These are phyloP conservation scores for Semotilus atromaculatus DNA, from an alignment of 2,797 vertebrate species.

Conservation along the genomic window DNA sequence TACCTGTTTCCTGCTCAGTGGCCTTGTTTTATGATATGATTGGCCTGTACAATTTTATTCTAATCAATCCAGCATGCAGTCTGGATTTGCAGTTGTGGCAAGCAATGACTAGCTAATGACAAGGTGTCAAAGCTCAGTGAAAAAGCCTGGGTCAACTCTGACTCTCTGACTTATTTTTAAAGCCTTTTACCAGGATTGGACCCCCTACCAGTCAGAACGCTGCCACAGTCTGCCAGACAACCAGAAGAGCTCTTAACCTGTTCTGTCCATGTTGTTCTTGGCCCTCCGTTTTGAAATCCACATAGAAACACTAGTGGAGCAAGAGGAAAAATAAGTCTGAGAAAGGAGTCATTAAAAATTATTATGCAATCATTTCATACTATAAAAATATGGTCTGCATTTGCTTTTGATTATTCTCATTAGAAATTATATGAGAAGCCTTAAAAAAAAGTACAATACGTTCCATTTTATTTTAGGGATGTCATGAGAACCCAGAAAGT, in stretches of 20 bases:
- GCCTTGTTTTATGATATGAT: constrained; percentile 61
- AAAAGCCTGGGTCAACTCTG: background rate
- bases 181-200: constrained; percentile 15
- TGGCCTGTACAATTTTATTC: constrained; percentile 45
- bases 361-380: constrained; percentile 68
- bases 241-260: constrained; percentile 52
- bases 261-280: constrained; percentile 58
- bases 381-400: constrained; percentile 70
- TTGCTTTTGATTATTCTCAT: constrained; percentile 71
- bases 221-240: constrained; percentile 49
- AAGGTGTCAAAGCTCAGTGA: constrained; percentile 8
- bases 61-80: constrained; percentile 38
- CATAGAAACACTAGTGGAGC: constrained; percentile 40
- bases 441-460: constrained; percentile 58
- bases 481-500: constrained; percentile 31
- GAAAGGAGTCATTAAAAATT: constrained; percentile 69
- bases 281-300: constrained; percentile 50
- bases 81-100: constrained; percentile 33
- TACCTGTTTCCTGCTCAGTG: constrained; percentile 54
- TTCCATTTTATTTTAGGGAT: constrained; percentile 60
- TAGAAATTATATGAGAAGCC: constrained; percentile 64
- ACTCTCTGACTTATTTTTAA: constrained; percentile 25
- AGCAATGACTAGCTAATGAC: constrained; percentile 16
- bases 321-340: constrained; percentile 50
- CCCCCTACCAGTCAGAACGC: constrained; percentile 34